phyloP scores from a whole-genome alignment of 1,140 invertebrate species.

The Micrasema longulum region DNA sequence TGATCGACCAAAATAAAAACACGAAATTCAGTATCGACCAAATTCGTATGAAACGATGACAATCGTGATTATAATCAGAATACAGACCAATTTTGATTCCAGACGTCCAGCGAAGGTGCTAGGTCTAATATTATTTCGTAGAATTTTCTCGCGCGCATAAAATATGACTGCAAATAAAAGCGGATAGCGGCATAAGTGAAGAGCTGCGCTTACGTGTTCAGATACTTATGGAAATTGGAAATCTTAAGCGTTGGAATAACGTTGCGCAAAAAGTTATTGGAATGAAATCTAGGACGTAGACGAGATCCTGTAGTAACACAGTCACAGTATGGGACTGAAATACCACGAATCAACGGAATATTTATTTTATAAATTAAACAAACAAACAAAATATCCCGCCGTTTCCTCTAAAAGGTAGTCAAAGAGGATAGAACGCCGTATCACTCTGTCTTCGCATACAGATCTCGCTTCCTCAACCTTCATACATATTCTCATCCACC shows the following conservation, averaged over 20 bases:
- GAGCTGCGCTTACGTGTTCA: conserved; percentile 13
- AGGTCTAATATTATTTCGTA: not conserved
- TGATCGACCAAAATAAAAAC: not conserved
- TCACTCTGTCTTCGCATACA: no score
- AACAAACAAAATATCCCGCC: no score
- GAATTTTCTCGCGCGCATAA: conserved; percentile 15
- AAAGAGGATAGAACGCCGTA: no score
- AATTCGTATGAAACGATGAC: no score
- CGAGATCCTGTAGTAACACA: not conserved
- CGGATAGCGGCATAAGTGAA: conserved; percentile 16
- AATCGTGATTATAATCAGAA: no score
- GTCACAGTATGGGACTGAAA: not conserved
- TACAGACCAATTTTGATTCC: no score
- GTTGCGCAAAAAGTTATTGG: conserved; percentile 2
- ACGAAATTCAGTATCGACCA: not conserved
- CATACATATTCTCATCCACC: no score
- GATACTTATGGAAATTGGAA: conserved; percentile 22
- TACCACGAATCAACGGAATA: not conserved
- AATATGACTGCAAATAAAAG: conserved; percentile 26
- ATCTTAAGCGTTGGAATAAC: not conserved
- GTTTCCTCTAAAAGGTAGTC: no score
- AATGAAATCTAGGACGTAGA: not conserved
- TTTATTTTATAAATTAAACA: conserved; percentile 5
- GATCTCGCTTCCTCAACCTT: no score
- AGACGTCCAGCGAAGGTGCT: no score